Evolutionary conservation across 1,140 invertebrate genomes (phyloP), one percentile per base, ranked within the genome.

Genomic region (Stegodyphus dumicola): DNA sequence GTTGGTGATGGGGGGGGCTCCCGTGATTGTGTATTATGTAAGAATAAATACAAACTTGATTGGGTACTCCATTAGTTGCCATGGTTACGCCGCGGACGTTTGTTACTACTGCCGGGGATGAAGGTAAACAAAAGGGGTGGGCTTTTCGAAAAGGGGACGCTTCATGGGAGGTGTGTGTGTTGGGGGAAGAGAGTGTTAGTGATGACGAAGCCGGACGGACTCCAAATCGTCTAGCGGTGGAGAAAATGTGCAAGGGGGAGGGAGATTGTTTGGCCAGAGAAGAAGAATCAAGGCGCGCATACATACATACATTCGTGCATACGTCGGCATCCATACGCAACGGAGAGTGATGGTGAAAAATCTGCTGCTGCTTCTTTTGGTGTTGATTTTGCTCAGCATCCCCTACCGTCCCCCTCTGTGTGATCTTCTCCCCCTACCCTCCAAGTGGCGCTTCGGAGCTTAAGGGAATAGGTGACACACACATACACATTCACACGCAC

Each of bases 31-130:
- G 81, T 81, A 78, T 88, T 86, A 85, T 86, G 87, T 87, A 85
- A 88, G 87, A 88, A 88, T 88, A 88, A 88, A 88, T 86, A 88
- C 79, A 88, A 88, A 88, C 87, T 88, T 85, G 86, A 86, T 86
- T 87, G 78, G 85, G 79, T 75, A 87, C 85, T 88, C 87, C 87
- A 88, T 88, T 88, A 88, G 87, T 88, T 88, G 87, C 87, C 87
- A 88, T 88, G 87, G 77, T 33, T 33, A 88, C 87, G 52, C 49
- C 48, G 74, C 77, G 67, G 69, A 80, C 86, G 75, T 78, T 84
- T 86, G 86, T 87, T 88, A 86, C 77, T 77, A 33, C 64, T 33
- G 64, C 49, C 13, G 80, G 66, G 86, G 78, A 54, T 53, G 74
- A 69, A 76, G 48, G 87, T 85, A 87, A 87, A 85, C 77, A 87